phyloP scores from a whole-genome alignment of 2,888 invertebrate genomes.

The Drosophila pegasa region DNA sequence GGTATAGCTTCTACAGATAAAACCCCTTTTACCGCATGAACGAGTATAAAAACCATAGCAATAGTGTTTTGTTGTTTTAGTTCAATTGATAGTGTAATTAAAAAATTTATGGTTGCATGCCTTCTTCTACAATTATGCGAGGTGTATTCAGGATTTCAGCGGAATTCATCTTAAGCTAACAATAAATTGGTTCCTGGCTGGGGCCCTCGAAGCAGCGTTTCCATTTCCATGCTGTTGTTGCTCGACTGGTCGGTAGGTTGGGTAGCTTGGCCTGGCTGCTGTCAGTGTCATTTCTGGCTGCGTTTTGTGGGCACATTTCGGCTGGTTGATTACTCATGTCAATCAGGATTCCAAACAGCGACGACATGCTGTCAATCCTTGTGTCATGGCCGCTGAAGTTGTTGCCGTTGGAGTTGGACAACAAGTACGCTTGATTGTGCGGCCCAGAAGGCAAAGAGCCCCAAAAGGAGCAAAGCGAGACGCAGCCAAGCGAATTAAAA shows the following conservation, averaged over 20 bases:
- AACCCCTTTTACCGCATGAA: too few species aligned
- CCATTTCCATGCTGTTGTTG: conserved; percentile 12
- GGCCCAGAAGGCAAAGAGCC: conserved; percentile 49
- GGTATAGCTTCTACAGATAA: too few species aligned
- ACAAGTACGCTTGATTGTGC: conserved; percentile 72
- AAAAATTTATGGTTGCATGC: neutral
- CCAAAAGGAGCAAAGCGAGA: conserved; percentile 36
- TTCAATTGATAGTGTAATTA: neutral
- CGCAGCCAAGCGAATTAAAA: conserved; percentile 22
- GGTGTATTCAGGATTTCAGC: neutral
- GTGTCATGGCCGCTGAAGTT: conserved; percentile 80
- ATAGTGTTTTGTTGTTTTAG: neutral
- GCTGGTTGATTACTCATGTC: conserved; percentile 84
- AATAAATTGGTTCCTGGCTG: conserved; percentile 24
- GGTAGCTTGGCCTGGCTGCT: conserved; percentile 46
- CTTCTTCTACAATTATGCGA: conserved; percentile 8
- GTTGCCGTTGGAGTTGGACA: conserved; percentile 55
- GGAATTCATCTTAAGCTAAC: conserved; percentile 8
- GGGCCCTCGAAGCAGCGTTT: conserved; percentile 7
- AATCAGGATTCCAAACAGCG: conserved; percentile 83
- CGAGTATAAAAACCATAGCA: neutral
- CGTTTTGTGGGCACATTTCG: conserved; percentile 83
- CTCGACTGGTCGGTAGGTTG: conserved; percentile 20
- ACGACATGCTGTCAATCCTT: conserved; percentile 85
- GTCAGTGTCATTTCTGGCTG: conserved; percentile 80